These are phyloP conservation scores for Amphimedon queenslandica DNA, from an alignment of 37 sponge, comb jelly and placozoan genomes.

Conservation along the genomic window DNA sequence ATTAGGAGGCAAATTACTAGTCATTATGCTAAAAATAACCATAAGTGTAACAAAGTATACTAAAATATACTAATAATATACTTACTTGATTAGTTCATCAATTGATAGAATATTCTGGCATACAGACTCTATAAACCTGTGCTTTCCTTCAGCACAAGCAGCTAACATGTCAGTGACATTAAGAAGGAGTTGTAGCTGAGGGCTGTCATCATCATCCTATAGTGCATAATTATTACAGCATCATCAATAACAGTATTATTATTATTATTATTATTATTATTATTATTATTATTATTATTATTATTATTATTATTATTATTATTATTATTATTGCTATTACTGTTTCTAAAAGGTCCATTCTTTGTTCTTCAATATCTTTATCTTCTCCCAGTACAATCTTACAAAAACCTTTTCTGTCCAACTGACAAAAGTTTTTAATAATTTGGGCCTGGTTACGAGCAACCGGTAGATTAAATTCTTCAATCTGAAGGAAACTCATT, in stretches of 20 bases:
- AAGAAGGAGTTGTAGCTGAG: constrained; percentile 32
- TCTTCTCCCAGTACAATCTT: constrained; percentile 32
- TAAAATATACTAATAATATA: too few relatives aligned
- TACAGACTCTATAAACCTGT: constrained; percentile 64
- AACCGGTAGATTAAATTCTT: constrained; percentile 56
- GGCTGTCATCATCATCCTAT: constrained; percentile 2
- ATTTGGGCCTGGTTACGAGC: constrained; percentile 62
- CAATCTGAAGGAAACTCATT: constrained; percentile 34
- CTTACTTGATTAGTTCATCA: constrained; percentile 6
- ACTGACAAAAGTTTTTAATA: constrained; percentile 47
- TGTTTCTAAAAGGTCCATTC: constrained; percentile 9
- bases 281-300: not conserved
- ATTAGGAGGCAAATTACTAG: constrained; percentile 8
- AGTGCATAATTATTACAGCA: too few relatives aligned
- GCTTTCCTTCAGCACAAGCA: constrained; percentile 71
- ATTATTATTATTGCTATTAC: too few relatives aligned
- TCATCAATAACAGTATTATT: not conserved
- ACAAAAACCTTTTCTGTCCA: constrained; percentile 42
- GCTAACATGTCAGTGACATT: constrained; percentile 66
- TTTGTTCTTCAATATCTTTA: constrained; percentile 8
- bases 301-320: too few relatives aligned
- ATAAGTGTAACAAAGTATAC: too few relatives aligned
- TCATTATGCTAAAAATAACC: not conserved
- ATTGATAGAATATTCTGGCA: constrained; percentile 54
- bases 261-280: not conserved